Base-by-base conservation (phyloP, 2,888 invertebrate species). In the Drosophila longiperda region DNA sequence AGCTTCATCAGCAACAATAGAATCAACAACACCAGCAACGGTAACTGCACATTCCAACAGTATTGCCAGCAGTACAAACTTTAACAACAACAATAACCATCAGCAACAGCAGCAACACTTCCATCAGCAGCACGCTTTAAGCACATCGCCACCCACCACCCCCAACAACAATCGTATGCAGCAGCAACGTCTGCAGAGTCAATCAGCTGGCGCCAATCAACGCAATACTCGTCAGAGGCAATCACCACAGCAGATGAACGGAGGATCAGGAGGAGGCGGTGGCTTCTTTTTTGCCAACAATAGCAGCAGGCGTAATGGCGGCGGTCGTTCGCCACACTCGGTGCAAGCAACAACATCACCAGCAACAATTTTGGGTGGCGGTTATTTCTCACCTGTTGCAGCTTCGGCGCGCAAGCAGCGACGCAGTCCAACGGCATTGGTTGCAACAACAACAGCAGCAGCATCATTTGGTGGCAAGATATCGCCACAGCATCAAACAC, bases 51-150 rank as follows among this genome's bases (percentile, higher is more conserved):
- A 92, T 92, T 92, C 92, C 92, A 92, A 92, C 92, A 92, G 92
- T 92, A 92, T 92, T 92, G 92, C 92, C 92, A 91, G 92, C 92
- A 92, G 92, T 92, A 92, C 92, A 92, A 92, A 92, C 74, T 64
- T 70, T 61, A 75, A 55, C 66, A 75, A 68, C 68, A 79, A 73
- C 58, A 45, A 45, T 3, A 23, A 23, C 15, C 3, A 45, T 23
- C 45, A 45, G 1, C 45, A 45, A 12, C 42, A 42, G 42, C 67
- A 68, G 64, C 73, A 87, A 38, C 71, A 86, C 78, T 75, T 78
- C 73, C 80, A 80, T 57, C 80, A 86, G 52, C 80, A 85, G 50
- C 81, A 82, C 57, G 79, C 79, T 68, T 82, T 87, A 57, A 79
- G 86, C 67, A 86, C 90, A 34, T 73, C 90, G 78, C 64, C 77